Evolutionary conservation across 1,140 invertebrate species (phyloP), one percentile per base, ranked within the genome.

Genomic region (Polypedilum vanderplanki): DNA sequence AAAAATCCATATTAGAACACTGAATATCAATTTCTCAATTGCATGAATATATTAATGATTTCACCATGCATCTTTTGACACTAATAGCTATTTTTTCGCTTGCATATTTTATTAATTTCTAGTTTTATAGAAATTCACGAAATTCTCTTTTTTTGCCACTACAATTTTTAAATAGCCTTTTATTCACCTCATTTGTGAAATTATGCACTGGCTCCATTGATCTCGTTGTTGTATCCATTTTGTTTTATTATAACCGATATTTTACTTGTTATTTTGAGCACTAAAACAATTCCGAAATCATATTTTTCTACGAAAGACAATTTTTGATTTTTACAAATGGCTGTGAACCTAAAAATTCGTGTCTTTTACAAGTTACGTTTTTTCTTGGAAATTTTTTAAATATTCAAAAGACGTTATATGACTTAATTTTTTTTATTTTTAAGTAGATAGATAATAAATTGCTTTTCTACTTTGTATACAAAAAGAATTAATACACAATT

Each of bases 181-280:
- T 70, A 5, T 18, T 70, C 10, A 70, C 65, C 65, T 70, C 65
- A 20, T 18, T 20, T 20, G 17, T 70, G 65, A 70, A 70, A 70
- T 70, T 70, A 20, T 70, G 65, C 20, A 70, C 65, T 18, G 65
- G 17, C 20, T 70, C 65, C 65, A 70, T 70, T n/a, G 46, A 57
- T 15, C n/a, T 57, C 4, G 46, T 12, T n/a, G 17, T 18, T 9
- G n/a, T 70, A 70, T 70, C 65, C 65, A 70, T 70, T 18, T 70
- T 70, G 5, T 18, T 70, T 12, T 18, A 70, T 70, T 3, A 9
- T 70, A 18, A 18, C 17, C 17, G 5, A 70, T 20, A 10, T 10
- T 20, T 20, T 18, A 20, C 9, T 20, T 20, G 8, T 18, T 70
- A 70, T 18, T 70, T 70, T 70, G 65, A 70, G 65, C 65, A 70